phyloP scores from a whole-genome alignment of 1,140 invertebrate genomes.

The Heliconius eleuchia region DNA sequence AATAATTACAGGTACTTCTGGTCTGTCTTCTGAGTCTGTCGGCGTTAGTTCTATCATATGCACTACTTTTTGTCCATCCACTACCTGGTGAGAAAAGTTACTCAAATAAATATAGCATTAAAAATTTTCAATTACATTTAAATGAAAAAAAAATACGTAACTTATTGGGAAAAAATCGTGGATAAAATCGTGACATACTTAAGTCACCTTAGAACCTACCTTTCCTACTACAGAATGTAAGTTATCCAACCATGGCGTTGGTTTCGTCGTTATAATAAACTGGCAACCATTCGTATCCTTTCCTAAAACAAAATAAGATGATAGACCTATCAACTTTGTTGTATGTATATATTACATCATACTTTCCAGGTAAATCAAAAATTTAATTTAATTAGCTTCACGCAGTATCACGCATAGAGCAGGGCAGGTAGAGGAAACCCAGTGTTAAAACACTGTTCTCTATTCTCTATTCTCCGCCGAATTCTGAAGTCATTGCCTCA shows the following conservation, averaged over 20 bases:
- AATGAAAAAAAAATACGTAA: not conserved
- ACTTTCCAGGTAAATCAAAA: not conserved
- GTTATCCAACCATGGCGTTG: slow-evolving; percentile 95
- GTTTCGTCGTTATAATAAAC: slow-evolving; percentile 96
- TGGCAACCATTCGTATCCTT: slow-evolving; percentile 94
- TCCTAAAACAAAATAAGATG: slow-evolving; percentile 63
- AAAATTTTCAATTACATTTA: not conserved
- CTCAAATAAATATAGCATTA: not conserved
- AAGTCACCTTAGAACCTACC: slow-evolving; percentile 74
- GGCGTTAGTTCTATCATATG: slow-evolving; percentile 92
- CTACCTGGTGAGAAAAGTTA: slow-evolving; percentile 79
- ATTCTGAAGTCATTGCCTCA: too few relatives aligned
- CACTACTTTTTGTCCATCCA: slow-evolving; percentile 91
- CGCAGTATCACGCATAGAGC: too few relatives aligned
- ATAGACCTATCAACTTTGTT: not conserved
- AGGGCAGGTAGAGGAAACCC: too few relatives aligned
- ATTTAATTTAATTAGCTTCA: too few relatives aligned
- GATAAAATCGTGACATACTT: too few relatives aligned
- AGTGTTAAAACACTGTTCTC: too few relatives aligned
- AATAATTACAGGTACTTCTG: slow-evolving; percentile 86
- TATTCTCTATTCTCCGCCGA: too few relatives aligned
- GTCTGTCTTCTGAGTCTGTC: slow-evolving; percentile 88
- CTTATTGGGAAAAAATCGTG: not conserved
- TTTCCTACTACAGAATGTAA: slow-evolving; percentile 97
- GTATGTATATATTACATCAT: not conserved